phyloP scores from a whole-genome alignment of 2,113 vertebrate species.

The Nothoprocta pentlandii region DNA sequence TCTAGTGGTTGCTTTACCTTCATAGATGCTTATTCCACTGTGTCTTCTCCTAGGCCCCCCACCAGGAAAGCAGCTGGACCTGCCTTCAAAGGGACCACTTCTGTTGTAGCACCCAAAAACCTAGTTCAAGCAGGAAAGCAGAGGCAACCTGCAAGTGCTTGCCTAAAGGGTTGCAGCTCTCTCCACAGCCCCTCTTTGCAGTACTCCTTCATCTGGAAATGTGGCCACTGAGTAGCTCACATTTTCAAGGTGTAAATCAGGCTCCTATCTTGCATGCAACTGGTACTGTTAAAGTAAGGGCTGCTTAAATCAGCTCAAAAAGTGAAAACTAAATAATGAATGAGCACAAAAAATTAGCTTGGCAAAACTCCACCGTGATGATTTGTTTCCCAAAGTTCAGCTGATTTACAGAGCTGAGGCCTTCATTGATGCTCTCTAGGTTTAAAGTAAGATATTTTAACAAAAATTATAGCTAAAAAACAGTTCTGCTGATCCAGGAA shows the following conservation, averaged over 20 bases:
- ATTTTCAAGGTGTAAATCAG: conserved; percentile 48
- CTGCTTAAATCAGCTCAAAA: conserved; percentile 61
- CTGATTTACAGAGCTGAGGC: conserved; percentile 59
- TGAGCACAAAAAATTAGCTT: conserved; percentile 41
- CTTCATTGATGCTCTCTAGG: neutral
- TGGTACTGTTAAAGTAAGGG: neutral
- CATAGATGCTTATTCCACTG: neutral
- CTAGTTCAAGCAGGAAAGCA: neutral
- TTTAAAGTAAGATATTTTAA: conserved; percentile 63
- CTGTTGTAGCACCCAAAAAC: neutral
- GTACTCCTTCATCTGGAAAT: neutral
- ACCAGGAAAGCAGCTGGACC: neutral
- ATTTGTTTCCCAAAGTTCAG: conserved; percentile 50
- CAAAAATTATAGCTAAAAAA: conserved; percentile 56
- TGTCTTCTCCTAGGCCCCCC: neutral
- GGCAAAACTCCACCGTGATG: conserved; percentile 26
- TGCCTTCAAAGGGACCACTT: neutral
- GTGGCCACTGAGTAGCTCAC: neutral
- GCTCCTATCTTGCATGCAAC: conserved; percentile 11
- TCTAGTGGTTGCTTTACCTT: neutral
- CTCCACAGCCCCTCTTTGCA: accelerated
- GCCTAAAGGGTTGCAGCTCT: neutral
- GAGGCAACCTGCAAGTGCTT: neutral
- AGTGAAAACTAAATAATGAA: conserved; percentile 63
- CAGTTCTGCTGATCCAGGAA: conserved; percentile 43